These are phyloP conservation scores for Megathymus violae DNA, from an alignment of 1,140 invertebrate species.

Conservation along the genomic window DNA sequence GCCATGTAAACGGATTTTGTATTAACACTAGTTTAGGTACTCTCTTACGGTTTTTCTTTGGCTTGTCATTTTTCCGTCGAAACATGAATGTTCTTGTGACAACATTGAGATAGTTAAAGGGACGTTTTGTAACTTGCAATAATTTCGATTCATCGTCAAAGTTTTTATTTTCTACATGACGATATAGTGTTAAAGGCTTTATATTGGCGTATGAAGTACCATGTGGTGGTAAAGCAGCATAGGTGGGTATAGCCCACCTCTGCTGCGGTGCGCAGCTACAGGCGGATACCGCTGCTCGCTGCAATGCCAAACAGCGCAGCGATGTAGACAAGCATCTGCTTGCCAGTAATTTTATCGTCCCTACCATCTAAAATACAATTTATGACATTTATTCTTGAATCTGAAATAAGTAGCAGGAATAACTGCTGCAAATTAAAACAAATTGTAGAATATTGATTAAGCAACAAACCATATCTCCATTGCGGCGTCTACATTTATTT, in stretches of 20 bases:
- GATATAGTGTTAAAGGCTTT: conserved; percentile 34
- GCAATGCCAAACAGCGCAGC: conserved; percentile 1
- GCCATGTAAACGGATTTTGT: conserved; percentile 73
- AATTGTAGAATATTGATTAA: background rate
- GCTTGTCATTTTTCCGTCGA: conserved; percentile 44
- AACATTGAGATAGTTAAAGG: conserved; percentile 42
- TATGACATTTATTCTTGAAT: background rate
- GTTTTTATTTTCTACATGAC: conserved; percentile 46
- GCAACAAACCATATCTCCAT: conserved; percentile 32
- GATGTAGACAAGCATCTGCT: conserved; percentile 28
- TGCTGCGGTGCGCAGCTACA: background rate
- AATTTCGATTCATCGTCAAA: conserved; percentile 37
- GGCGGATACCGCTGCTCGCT: conserved; percentile 14
- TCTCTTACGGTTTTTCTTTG: conserved; percentile 52
- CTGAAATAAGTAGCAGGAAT: background rate
- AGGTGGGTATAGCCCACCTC: background rate
- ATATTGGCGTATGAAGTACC: conserved; percentile 14
- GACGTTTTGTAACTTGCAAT: conserved; percentile 31
- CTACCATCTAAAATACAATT: conserved; percentile 42
- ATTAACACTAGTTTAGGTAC: conserved; percentile 72
- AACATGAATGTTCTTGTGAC: conserved; percentile 54
- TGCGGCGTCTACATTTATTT: conserved; percentile 25
- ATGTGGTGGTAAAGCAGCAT: background rate
- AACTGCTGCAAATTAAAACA: background rate
- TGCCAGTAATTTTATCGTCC: conserved; percentile 37